These are phyloP conservation scores for Pachypeltis micranthus DNA, from an alignment of 1,140 invertebrate species.

Conservation along the genomic window DNA sequence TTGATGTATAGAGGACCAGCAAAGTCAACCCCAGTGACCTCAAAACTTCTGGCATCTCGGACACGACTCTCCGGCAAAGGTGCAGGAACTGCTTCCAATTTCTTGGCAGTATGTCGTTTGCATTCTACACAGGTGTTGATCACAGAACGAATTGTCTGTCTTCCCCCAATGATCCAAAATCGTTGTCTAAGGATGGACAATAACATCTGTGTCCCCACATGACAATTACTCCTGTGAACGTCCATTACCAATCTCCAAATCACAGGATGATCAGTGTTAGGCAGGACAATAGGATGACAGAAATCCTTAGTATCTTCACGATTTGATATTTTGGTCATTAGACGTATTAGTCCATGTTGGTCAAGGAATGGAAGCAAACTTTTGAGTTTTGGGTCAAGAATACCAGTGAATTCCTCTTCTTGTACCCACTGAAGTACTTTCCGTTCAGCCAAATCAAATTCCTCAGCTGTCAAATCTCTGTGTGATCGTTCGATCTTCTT, in stretches of 20 bases:
- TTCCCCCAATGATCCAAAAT: not conserved
- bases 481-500: too few species aligned
- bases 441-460: too few species aligned
- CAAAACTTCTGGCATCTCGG: not conserved
- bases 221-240: not conserved
- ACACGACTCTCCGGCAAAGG: not conserved
- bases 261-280: not conserved
- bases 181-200: not conserved
- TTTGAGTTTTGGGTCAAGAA: too few species aligned
- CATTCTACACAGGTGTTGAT: not conserved
- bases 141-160: not conserved
- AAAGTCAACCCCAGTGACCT: not conserved
- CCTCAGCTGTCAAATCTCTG: too few species aligned
- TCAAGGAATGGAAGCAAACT: too few species aligned
- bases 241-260: not conserved
- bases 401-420: too few species aligned
- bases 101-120: not conserved
- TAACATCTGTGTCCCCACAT: not conserved
- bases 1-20: not conserved
- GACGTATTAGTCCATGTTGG: too few species aligned
- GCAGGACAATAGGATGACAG: not conserved
- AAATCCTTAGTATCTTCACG: not conserved
- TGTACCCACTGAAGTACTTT: too few species aligned
- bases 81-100: not conserved
- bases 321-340: too few species aligned